Evolutionary conservation across 2,113 vertebrate genomes (phyloP), one percentile per base, ranked within the genome.

Genomic region (Ptyas mucosa): DNA sequence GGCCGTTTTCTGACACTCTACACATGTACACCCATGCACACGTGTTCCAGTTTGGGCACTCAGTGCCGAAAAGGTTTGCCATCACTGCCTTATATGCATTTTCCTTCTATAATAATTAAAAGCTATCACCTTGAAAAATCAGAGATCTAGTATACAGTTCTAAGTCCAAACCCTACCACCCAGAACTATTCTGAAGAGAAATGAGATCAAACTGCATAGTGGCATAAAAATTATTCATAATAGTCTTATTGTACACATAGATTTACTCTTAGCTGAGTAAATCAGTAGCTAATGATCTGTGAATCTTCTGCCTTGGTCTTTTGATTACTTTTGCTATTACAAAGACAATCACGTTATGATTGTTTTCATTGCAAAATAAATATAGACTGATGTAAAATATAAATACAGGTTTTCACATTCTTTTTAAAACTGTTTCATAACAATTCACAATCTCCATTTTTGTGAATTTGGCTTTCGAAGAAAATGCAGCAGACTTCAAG

Each of bases 291-390:
- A 15, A 39, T 89, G 9, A 11, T 87, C 1, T 0, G 29, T 88
- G 18, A 54, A 8, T 11, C 15, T 86, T 75, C 1, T 26, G 8
- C 1, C 93, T 85, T 75, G 61, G 9, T 29, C 58, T 2, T 94
- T 94, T 91, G 18, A 11, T 58, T 58, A 89, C 53, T 11, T 86
- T 39, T 87, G 3, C 87, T 93, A 52, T 90, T 91, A 93, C 52
- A 95, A 93, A 92, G 49, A 90, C 14, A 52, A 15, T 9, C 94
- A 89, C 89, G 95, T 53, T 85, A 69, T 12, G 92, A 61, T 75
- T 87, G 43, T 92, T 91, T 89, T 29, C 57, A 5, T 61, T n/a
- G 3, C 53, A 92, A 87, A 89, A 10, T 92, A 88, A 6, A 61
- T 91, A 53, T 87, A 89, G 93, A 91, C 75, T 55, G 0, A 89